Percentiles rank a stretch among this genome's conserved stretches.
These are phyloP conservation scores for silkworm (Bombyx mori) DNA, from an alignment of 1,140 invertebrate genomes.

Conservation along the genomic window DNA sequence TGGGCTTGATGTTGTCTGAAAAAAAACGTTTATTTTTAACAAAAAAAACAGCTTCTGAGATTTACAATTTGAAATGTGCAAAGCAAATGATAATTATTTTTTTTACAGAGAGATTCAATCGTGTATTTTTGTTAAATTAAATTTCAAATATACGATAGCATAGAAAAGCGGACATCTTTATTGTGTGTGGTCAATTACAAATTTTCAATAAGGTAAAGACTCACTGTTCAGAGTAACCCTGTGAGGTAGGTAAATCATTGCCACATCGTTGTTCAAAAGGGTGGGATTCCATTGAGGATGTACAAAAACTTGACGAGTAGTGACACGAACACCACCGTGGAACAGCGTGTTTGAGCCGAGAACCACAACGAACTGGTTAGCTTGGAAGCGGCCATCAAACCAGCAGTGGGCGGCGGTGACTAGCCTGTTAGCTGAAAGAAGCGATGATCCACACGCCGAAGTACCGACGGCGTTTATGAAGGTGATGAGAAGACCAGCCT, in stretches of 20 bases:
- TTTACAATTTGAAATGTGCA: too few species aligned
- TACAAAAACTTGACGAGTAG: conserved; percentile 19
- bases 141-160: too few species aligned
- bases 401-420: conserved; percentile 42
- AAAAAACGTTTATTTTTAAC: not conserved
- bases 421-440: conserved; percentile 29
- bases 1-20: not conserved
- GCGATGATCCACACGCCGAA: conserved; percentile 32
- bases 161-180: too few species aligned
- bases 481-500: conserved; percentile 37
- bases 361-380: conserved; percentile 12
- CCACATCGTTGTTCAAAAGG: conserved; percentile 45
- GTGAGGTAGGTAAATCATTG: conserved; percentile 49
- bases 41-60: too few species aligned
- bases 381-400: conserved; percentile 20
- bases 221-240: conserved; percentile 34
- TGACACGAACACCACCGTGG: conserved; percentile 25
- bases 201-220: not conserved
- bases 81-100: too few species aligned
- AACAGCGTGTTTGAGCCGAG: conserved; percentile 21
- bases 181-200: too few species aligned
- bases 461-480: conserved; percentile 20
- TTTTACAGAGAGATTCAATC: not conserved
- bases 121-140: too few species aligned
- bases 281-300: conserved; percentile 26